Conservation (phyloP, 92 coral and sea anemone genomes). For the Heliopora coerulea region DNA sequence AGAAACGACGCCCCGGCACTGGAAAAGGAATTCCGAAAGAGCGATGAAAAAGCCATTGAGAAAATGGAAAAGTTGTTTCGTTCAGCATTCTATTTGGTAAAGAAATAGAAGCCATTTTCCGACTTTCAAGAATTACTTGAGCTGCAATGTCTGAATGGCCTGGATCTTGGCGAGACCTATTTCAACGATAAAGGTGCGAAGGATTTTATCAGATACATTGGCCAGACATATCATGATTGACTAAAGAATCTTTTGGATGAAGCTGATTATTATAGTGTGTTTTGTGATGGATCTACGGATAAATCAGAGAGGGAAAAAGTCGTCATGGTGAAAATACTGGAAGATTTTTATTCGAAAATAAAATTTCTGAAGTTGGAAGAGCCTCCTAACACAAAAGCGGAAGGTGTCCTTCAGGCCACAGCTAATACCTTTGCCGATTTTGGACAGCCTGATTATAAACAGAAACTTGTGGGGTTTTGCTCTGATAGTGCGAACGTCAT, state of each 20-base stretch:
- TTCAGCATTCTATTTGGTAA: slow-evolving; percentile 44
- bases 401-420: slow-evolving; percentile 41
- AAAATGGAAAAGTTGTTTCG: slow-evolving; percentile 43
- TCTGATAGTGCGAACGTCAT: too few species aligned
- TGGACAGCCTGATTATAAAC: slow-evolving; percentile 20
- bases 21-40: slow-evolving; percentile 40
- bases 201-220: slow-evolving; percentile 42
- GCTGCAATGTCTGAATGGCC: slow-evolving; percentile 35
- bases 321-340: slow-evolving; percentile 42
- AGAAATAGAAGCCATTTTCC: slow-evolving; percentile 39
- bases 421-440: slow-evolving; percentile 26
- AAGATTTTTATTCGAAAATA: slow-evolving; percentile 42
- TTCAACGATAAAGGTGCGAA: slow-evolving; percentile 37
- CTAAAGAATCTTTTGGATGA: too few species aligned
- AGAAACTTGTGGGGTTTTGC: slow-evolving; percentile 19
- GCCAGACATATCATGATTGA: slow-evolving; percentile 27
- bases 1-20: slow-evolving; percentile 31
- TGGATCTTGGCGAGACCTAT: slow-evolving; percentile 19
- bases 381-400: slow-evolving; percentile 45
- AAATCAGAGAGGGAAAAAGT: slow-evolving; percentile 40
- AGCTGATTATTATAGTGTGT: slow-evolving; percentile 38
- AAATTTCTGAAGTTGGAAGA: slow-evolving; percentile 48
- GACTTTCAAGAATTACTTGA: slow-evolving; percentile 31
- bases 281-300: slow-evolving; percentile 51
- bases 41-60: slow-evolving; percentile 47